These are phyloP conservation scores for Conger conger DNA, from an alignment of 2,113 vertebrate genomes.

Conservation along the genomic window DNA sequence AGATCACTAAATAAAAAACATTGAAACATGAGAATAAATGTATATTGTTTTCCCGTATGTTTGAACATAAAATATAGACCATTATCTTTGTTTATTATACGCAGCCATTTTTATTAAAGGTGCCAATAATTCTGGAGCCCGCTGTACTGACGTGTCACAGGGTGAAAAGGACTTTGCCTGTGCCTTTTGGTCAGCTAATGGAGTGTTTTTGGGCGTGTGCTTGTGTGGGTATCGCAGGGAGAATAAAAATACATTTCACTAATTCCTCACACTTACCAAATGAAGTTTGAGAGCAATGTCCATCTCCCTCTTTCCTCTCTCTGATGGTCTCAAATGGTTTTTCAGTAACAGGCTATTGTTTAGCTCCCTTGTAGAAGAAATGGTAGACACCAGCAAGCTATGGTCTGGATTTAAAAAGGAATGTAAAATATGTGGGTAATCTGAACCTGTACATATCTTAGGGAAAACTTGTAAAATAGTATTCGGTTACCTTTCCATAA, in stretches of 20 bases:
- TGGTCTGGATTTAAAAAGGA: slow-evolving; percentile 6
- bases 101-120: too few species aligned
- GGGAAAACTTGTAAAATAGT: slow-evolving; percentile 31
- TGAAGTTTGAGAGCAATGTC: not conserved
- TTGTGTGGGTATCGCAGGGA: not conserved
- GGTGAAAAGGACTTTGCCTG: not conserved
- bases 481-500: slow-evolving; percentile 18
- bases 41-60: too few species aligned
- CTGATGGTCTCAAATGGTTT: not conserved
- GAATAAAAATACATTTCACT: not conserved
- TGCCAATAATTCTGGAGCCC: too few species aligned
- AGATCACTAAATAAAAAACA: too few species aligned
- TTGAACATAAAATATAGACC: too few species aligned
- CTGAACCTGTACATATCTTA: slow-evolving; percentile 52
- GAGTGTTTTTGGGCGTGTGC: not conserved
- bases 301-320: slow-evolving; percentile 11
- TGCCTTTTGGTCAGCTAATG: not conserved
- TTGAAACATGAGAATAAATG: too few species aligned
- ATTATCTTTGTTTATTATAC: too few species aligned
- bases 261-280: not conserved
- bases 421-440: slow-evolving; percentile 37
- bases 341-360: slow-evolving; percentile 14
- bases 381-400: not conserved
- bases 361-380: slow-evolving; percentile 4
- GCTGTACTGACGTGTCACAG: too few species aligned